Evolutionary conservation across 1,140 invertebrate genomes (phyloP), one percentile per base, ranked within the genome.

Genomic region (Neocloeon triangulifer): DNA sequence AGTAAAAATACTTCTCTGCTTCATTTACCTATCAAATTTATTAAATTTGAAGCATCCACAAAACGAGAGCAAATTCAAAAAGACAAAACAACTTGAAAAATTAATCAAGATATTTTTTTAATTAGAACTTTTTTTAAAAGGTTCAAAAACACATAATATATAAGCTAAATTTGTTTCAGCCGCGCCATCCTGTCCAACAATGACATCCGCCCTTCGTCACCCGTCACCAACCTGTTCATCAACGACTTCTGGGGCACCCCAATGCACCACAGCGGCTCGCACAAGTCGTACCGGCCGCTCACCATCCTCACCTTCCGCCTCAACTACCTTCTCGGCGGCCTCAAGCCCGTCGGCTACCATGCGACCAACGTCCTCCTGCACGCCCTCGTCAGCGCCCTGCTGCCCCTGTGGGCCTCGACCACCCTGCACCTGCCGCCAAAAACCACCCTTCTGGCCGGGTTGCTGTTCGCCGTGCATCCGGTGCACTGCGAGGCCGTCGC

Each of bases 401-500:
- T 88, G 2, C 15, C 27, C 15, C 27, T 16, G 5, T 14, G 15
- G 2, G 27, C 27, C 10, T 14, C 27, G 5, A 14, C 19, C n/a
- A 9, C 19, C 9, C 27, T 29, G 8, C 3, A 16, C n/a, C 23
- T 12, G 4, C n/a, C n/a, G 4, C 23, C 14, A 14, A 25, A 6
- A 14, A n/a, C 23, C 8, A 23, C n/a, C 21, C 10, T 29, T 14
- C 13, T 85, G 12, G 68, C 86, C 1, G 80, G 86, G 2, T 52
- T 91, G 2, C 59, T 89, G 15, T 97, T 96, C 57, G 85, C 91
- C 20, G 72, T 80, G 1, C 92, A 96, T 60, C 92, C 92, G 10
- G 73, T 97, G 39, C 92, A 97, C 55, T 84, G 80, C 18, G 91
- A 96, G 56, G 84, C 88, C 1, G 88, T 96, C 5, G 82, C 86